Evolutionary conservation across 2,797 vertebrate genomes (phyloP).

Genomic region (Sebastiscus albofasciatus): DNA sequence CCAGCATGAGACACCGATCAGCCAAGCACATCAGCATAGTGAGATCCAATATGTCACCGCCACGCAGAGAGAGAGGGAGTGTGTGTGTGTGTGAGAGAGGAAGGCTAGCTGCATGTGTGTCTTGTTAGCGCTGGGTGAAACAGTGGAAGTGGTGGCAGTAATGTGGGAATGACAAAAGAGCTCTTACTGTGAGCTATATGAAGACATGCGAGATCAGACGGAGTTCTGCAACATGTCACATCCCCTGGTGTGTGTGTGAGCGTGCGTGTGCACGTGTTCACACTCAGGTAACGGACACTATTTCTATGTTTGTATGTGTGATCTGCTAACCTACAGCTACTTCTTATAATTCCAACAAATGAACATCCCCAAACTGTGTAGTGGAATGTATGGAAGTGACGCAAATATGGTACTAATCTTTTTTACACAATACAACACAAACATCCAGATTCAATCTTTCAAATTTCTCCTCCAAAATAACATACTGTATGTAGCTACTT

Average conservation of each 20-base stretch:
- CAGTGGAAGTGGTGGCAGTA: constrained; percentile 59
- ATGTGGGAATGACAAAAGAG: constrained; percentile 69
- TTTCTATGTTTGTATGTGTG: neutral
- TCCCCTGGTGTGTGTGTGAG: neutral
- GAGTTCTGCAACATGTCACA: constrained; percentile 37
- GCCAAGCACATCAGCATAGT: constrained; percentile 69
- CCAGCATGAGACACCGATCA: constrained; percentile 71
- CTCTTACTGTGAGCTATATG: constrained; percentile 63
- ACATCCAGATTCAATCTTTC: neutral
- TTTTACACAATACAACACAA: neutral
- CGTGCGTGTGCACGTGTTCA: neutral
- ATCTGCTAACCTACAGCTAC: neutral
- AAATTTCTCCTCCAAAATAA: too few species aligned
- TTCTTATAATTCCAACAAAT: neutral
- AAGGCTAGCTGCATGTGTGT: constrained; percentile 19
- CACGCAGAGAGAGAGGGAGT: constrained; percentile 48
- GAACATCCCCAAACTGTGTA: neutral
- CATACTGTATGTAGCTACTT: neutral
- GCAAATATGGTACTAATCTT: neutral
- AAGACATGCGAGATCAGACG: constrained; percentile 43
- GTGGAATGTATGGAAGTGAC: neutral
- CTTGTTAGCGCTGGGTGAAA: constrained; percentile 63
- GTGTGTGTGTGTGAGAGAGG: neutral
- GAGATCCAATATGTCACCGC: constrained; percentile 70
- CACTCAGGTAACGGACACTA: neutral